phyloP scores from a whole-genome alignment of 2,797 vertebrate species.

The Denticeps clupeoides region DNA sequence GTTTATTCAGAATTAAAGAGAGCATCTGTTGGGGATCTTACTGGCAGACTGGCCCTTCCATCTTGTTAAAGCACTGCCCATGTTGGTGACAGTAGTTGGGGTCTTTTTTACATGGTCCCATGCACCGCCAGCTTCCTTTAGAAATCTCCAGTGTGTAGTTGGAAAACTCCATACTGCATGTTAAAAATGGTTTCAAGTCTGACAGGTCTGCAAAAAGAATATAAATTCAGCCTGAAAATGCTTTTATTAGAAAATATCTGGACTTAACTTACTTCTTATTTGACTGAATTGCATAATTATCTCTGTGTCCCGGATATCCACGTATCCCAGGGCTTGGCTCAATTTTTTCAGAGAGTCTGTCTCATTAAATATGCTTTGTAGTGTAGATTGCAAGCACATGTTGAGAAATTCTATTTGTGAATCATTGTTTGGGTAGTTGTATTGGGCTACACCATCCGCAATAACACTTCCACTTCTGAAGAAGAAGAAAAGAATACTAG shows the following conservation, averaged over 20 bases:
- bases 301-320: slow-evolving; percentile 6
- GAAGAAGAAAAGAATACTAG: background rate
- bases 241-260: too few species aligned
- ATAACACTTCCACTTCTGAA: slow-evolving; percentile 38
- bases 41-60: slow-evolving; percentile 39
- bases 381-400: slow-evolving; percentile 16
- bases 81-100: slow-evolving; percentile 39
- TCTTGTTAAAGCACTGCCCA: slow-evolving; percentile 42
- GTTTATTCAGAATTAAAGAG: too few species aligned
- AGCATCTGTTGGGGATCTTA: slow-evolving; percentile 32
- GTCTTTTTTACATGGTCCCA: slow-evolving; percentile 36
- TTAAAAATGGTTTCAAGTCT: slow-evolving; percentile 37
- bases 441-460: slow-evolving; percentile 35
- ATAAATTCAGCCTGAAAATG: background rate
- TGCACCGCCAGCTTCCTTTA: slow-evolving; percentile 42
- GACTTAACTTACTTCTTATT: slow-evolving; percentile 39
- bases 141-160: slow-evolving; percentile 35
- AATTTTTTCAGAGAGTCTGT: slow-evolving; percentile 30
- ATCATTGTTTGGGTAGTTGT: slow-evolving; percentile 47
- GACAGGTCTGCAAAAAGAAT: slow-evolving; percentile 28
- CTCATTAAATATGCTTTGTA: slow-evolving; percentile 36
- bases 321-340: slow-evolving; percentile 33
- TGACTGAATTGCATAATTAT: slow-evolving; percentile 17
- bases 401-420: slow-evolving; percentile 50
- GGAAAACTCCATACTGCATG: slow-evolving; percentile 31